phyloP scores from a whole-genome alignment of 2,888 invertebrate genomes.

The Polia nebulosa region DNA sequence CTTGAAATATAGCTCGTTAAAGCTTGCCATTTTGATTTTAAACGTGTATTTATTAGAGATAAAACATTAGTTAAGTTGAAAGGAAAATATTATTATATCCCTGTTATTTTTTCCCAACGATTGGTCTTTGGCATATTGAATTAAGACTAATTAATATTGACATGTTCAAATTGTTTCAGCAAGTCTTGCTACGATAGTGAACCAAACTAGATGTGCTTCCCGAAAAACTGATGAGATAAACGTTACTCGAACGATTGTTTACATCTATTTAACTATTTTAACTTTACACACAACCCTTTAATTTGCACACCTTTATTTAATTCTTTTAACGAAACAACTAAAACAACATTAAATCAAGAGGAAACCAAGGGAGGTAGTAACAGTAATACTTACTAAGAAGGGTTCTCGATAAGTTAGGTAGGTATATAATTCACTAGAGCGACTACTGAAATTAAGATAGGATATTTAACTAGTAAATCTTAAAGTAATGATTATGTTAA shows the following conservation, averaged over 20 bases:
- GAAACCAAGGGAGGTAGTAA: constrained; percentile 75
- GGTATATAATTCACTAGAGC: constrained; percentile 82
- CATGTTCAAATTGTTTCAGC: constrained; percentile 77
- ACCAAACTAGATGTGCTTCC: constrained; percentile 74
- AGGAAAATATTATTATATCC: constrained; percentile 86
- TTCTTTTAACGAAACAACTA: constrained; percentile 81
- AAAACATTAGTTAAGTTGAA: constrained; percentile 78
- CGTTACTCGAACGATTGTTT: constrained; percentile 83
- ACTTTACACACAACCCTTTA: constrained; percentile 91
- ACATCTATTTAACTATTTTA: constrained; percentile 89
- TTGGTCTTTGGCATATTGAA: constrained; percentile 90
- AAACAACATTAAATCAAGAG: constrained; percentile 76
- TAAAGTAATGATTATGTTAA: constrained; percentile 90
- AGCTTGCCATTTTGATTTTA: constrained; percentile 76
- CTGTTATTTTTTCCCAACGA: constrained; percentile 88
- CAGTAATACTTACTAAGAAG: constrained; percentile 79
- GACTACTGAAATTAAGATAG: constrained; percentile 88
- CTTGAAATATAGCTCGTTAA: constrained; percentile 80
- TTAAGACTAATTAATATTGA: constrained; percentile 81
- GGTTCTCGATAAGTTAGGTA: constrained; percentile 73
- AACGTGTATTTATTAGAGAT: constrained; percentile 64
- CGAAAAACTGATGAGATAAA: constrained; percentile 74
- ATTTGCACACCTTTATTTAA: constrained; percentile 89
- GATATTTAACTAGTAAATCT: constrained; percentile 86
- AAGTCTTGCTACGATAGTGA: constrained; percentile 70